Percentiles rank a stretch among this genome's conserved stretches.
Evolutionary conservation across 2,113 vertebrate species (phyloP).

Genomic region (Labrus mixtus): DNA sequence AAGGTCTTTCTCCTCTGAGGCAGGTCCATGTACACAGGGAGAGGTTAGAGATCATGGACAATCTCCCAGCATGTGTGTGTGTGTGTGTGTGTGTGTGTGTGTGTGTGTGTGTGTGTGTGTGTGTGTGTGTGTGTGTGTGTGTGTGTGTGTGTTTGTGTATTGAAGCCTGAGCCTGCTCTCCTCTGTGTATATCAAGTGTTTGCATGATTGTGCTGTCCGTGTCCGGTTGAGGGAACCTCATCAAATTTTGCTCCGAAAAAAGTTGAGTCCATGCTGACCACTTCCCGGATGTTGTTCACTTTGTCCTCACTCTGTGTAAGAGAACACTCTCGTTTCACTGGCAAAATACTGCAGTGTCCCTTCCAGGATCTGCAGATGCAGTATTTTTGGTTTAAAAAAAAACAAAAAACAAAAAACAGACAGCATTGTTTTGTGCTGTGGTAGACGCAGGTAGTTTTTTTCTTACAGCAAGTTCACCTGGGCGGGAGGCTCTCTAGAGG

Average conservation of each 20-base stretch:
- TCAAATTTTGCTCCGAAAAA: slow-evolving; percentile 40
- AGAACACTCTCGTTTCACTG: slow-evolving; percentile 63
- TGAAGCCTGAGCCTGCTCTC: slow-evolving; percentile 43
- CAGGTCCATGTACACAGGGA: slow-evolving; percentile 45
- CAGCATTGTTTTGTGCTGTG: slow-evolving; percentile 59
- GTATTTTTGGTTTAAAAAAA: slow-evolving; percentile 50
- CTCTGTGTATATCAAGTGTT: slow-evolving; percentile 30
- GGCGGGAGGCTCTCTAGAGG: slow-evolving; percentile 47
- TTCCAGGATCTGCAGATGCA: slow-evolving; percentile 69
- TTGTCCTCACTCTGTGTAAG: slow-evolving; percentile 62
- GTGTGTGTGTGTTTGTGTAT: slow-evolving; percentile 51
- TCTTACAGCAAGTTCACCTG: slow-evolving; percentile 68
- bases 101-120: neutral
- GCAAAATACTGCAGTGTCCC: slow-evolving; percentile 59
- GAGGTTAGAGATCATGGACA: slow-evolving; percentile 63
- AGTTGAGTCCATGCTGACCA: slow-evolving; percentile 69
- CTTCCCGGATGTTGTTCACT: slow-evolving; percentile 59
- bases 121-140: no score
- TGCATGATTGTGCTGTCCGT: neutral
- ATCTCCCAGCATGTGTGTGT: slow-evolving; percentile 40
- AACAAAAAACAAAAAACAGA: neutral
- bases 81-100: slow-evolving; percentile 31
- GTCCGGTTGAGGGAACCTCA: slow-evolving; percentile 22
- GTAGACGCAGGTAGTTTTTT: slow-evolving; percentile 69
- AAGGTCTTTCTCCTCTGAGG: slow-evolving; percentile 74